Evolutionary conservation across 2,888 invertebrate genomes (phyloP), one percentile per base, ranked within the genome.

Genomic region (Thera obeliscata): DNA sequence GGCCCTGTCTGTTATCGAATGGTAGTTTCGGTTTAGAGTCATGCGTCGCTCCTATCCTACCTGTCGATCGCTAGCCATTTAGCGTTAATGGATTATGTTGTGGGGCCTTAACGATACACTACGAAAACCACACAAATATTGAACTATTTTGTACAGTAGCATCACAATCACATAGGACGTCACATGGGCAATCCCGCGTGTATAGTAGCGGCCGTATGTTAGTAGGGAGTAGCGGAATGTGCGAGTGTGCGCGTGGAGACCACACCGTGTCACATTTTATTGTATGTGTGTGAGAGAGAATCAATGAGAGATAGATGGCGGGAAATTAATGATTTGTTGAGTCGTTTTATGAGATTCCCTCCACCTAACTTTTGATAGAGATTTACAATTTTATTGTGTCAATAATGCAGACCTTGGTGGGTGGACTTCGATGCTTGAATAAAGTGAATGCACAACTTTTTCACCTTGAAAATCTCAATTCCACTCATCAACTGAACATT

Each of bases 241-340:
- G 92, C 91, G 87, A 88, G 88, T 90, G 91, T 89, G 89, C 86
- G 89, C 91, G 91, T 88, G 90, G 87, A 89, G 86, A 87, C 90
- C 91, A 91, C 91, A 91, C 90, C 88, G 91, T 91, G 90, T 89
- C 80, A 85, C 78, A 77, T 83, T 73, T 73, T 78, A 77, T 75
- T 72, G 70, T 75, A 74, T 76, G 70, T 72, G 79, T 79, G 80
- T 79, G 75, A 76, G 69, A 67, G 64, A 75, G 70, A 69, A 63
- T 66, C 72, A 73, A 64, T 50, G 66, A 63, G 72, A 83, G 80
- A 69, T 74, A 81, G 78, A 79, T 76, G 76, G 78, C 78, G 80
- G 80, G 82, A 78, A 63, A 69, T 67, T 8, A 48, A 46, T n/a
- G 8, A 58, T 12, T 33, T 48, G 43, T 54, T 55, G 65, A 49